Conservation (phyloP, 2,888 invertebrate genomes). For the Pachydiplax longipennis region DNA sequence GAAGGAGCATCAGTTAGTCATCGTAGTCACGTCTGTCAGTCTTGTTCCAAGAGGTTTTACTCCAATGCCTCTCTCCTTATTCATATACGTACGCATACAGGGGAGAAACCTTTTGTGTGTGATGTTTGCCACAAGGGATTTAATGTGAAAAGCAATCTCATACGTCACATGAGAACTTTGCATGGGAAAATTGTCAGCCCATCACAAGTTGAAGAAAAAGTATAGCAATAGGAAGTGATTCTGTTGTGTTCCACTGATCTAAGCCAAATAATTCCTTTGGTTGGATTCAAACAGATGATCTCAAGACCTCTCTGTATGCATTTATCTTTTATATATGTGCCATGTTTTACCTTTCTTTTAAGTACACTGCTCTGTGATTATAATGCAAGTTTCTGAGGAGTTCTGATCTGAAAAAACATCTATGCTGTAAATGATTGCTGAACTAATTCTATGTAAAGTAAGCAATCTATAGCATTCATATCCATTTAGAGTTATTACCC, state of each 20-base stretch:
- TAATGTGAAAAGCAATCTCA: conserved; percentile 78
- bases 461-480: no score
- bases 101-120: conserved; percentile 77
- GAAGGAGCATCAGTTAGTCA: conserved; percentile 14
- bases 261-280: no score
- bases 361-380: no score
- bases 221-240: neutral
- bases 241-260: neutral
- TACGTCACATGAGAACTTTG: conserved; percentile 76
- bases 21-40: conserved; percentile 66
- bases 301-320: no score
- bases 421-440: no score
- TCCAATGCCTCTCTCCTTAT: conserved; percentile 82
- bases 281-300: no score
- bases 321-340: no score
- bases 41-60: conserved; percentile 77
- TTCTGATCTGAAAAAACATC: no score
- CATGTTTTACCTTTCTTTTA: no score
- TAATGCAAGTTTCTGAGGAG: no score
- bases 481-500: no score
- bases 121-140: conserved; percentile 79
- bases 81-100: conserved; percentile 78
- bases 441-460: no score
- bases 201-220: conserved; percentile 52
- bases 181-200: conserved; percentile 72